Evolutionary conservation across 2,888 invertebrate species (phyloP).

Genomic region (Hyppa rectilinea): DNA sequence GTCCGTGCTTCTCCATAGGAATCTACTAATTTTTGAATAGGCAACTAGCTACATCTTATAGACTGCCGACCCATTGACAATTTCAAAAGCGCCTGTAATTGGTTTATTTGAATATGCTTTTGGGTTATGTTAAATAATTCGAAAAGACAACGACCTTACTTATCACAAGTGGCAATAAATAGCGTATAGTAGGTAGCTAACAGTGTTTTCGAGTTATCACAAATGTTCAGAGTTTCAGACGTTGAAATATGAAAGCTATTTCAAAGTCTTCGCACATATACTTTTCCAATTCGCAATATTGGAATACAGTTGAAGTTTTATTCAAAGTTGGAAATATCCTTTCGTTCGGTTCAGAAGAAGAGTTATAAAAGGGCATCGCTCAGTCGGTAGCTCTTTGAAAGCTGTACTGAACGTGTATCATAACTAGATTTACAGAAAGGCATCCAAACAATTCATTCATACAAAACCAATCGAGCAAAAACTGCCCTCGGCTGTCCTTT

Average conservation of each 20-base stretch:
- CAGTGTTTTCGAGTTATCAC: conserved; percentile 12
- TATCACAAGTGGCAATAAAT: conserved; percentile 18
- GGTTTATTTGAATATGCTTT: no score
- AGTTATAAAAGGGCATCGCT: conserved; percentile 7
- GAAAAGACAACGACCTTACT: no score
- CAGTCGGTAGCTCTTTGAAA: background rate
- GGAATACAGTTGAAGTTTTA: conserved; percentile 17
- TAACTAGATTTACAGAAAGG: conserved; percentile 17
- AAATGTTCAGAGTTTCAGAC: conserved; percentile 18
- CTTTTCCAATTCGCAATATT: conserved; percentile 7
- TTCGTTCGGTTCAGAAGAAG: background rate
- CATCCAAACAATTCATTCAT: conserved; percentile 31
- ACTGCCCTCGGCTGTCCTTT: conserved; percentile 19
- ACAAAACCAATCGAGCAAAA: conserved; percentile 23
- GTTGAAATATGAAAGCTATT: conserved; percentile 34
- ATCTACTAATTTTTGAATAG: no score
- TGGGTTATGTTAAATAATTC: no score
- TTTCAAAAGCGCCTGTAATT: no score
- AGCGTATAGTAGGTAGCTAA: background rate
- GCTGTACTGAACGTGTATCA: background rate
- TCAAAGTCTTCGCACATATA: conserved; percentile 14
- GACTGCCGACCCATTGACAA: no score
- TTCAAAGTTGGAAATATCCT: conserved; percentile 13
- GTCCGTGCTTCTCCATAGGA: no score
- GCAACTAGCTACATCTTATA: no score